Base-by-base conservation (phyloP, 2,113 vertebrate genomes). In the Alaudala cheleensis region DNA sequence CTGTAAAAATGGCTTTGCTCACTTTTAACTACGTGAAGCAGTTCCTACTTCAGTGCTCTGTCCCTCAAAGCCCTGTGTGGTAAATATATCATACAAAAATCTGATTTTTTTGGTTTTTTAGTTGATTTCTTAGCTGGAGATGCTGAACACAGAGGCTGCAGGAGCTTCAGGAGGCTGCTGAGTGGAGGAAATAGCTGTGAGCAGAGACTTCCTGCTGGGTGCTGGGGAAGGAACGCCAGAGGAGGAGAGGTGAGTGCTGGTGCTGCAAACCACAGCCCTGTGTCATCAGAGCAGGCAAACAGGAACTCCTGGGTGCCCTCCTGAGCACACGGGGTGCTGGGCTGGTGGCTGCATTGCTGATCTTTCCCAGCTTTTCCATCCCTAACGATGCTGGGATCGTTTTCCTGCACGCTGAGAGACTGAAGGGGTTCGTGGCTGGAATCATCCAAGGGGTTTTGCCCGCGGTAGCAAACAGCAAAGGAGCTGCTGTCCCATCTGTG, bases 241-340 rank as follows among this genome's bases (percentile, higher is more conserved):
- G 58, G 67, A 81, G 31, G 67, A 86, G 54, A 5, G 0, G 2
- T 1, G 1, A 4, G 34, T 34, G 76, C 34, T 1, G 33, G n/a
- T 5, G 14, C 67, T 58, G 84, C 42, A 37, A 86, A 86, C 49
- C 90, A 23, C 72, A 61, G 9, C 72, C 49, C 66, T 53, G 76
- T 17, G 19, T 31, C 76, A 82, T 6, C 76, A 80, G 49, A 44
- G 70, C 12, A 2, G 47, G 14, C 34, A 76, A 58, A 49, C 22
- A 10, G 40, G n/a, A 51, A 33, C 45, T 4, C 13, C 39, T 31
- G 65, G 51, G 9, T 21, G 4, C 85, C 49, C 4, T 22, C 29
- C 49, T 14, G 29, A 29, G 65, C 8, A 40, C n/a, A 1, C 0
- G 13, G 31, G 6, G 37, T 34, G 24, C 39, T 4, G 6, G 44